These are phyloP conservation scores for Scrobipalpa costella DNA, from an alignment of 2,888 invertebrate genomes.

Conservation along the genomic window DNA sequence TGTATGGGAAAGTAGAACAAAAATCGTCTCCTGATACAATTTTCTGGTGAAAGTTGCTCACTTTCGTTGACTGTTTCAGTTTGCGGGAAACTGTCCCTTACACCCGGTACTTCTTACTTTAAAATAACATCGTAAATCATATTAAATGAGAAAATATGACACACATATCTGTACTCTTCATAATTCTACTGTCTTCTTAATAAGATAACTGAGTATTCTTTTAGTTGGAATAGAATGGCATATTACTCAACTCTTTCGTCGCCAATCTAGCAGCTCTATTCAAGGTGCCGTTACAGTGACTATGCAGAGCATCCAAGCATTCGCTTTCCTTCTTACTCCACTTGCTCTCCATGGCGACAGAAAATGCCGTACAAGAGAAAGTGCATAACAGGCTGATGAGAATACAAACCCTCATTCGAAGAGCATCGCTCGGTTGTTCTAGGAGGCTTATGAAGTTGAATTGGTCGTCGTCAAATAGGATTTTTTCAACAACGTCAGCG, in stretches of 20 bases:
- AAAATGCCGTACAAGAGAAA: slow-evolving; percentile 84
- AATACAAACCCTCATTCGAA: slow-evolving; percentile 85
- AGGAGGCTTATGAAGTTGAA: slow-evolving; percentile 80
- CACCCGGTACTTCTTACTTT: too few species aligned
- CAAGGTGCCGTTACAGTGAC: slow-evolving; percentile 83
- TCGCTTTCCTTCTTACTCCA: slow-evolving; percentile 83
- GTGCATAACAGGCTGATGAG: slow-evolving; percentile 86
- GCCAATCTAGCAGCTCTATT: slow-evolving; percentile 81
- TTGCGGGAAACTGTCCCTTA: too few species aligned
- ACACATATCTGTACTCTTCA: not conserved
- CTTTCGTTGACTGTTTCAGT: too few species aligned
- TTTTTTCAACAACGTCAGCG: slow-evolving; percentile 87
- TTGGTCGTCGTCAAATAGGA: slow-evolving; percentile 80
- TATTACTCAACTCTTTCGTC: slow-evolving; percentile 77
- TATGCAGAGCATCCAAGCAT: slow-evolving; percentile 80
- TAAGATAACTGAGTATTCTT: too few species aligned
- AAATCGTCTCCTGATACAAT: too few species aligned
- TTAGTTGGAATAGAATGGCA: slow-evolving; percentile 71
- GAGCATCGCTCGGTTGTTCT: slow-evolving; percentile 78
- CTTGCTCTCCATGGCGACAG: slow-evolving; percentile 74
- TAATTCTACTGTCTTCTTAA: not conserved
- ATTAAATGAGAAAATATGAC: too few species aligned
- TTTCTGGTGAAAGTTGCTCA: too few species aligned
- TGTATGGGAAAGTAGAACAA: too few species aligned
- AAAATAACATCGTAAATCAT: too few species aligned